Conservation (phyloP, 2,797 vertebrate genomes). For the Saxicola maurus region DNA sequence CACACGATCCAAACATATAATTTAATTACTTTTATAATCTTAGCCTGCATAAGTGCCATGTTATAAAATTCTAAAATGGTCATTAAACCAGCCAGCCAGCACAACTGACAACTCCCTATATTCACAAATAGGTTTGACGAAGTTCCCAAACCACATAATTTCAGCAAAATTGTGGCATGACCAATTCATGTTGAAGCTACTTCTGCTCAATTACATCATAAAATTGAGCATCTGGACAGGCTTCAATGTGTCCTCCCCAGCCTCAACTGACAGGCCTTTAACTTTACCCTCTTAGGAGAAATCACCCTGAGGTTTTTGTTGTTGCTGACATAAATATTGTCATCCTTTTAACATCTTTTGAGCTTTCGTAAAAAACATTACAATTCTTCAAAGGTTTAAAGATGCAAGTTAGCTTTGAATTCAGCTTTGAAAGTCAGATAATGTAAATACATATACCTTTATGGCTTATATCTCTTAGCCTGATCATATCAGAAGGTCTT, state of each 20-base stretch:
- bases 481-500: neutral
- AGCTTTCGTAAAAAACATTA: neutral
- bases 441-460: neutral
- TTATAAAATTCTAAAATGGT: neutral
- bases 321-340: neutral
- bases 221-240: neutral
- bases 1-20: neutral
- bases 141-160: neutral
- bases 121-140: neutral
- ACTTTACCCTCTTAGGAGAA: neutral
- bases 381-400: neutral
- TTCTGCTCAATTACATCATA: neutral
- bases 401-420: neutral
- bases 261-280: rapidly evolving
- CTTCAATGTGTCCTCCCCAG: neutral
- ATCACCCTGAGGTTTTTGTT: neutral
- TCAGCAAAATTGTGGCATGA: neutral
- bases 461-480: neutral
- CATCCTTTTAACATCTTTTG: neutral
- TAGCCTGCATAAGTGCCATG: neutral
- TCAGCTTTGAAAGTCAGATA: neutral
- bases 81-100: neutral
- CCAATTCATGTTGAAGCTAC: neutral
- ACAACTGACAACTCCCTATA: neutral
- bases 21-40: neutral